These are phyloP conservation scores for Coilia nasus DNA, from an alignment of 2,797 vertebrate genomes.

Conservation along the genomic window DNA sequence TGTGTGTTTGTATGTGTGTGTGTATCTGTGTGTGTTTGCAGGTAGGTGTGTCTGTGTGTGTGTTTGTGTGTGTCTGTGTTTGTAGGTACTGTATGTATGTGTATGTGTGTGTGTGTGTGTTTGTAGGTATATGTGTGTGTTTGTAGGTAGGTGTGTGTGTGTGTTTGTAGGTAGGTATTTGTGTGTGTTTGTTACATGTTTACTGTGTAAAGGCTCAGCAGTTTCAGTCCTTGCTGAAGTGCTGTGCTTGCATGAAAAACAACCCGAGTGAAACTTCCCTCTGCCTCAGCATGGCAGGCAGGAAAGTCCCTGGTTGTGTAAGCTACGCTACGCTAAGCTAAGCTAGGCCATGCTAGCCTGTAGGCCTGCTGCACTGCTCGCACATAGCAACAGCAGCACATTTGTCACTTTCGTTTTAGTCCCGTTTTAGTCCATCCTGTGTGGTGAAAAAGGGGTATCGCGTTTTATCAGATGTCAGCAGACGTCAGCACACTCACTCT, in stretches of 20 bases:
- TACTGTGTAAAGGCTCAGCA: conserved; percentile 35
- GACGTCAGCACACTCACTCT: background rate
- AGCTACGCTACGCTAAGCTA: background rate
- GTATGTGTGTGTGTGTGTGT: background rate
- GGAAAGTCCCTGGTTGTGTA: background rate
- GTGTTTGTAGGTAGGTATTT: background rate
- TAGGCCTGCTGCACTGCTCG: conserved; percentile 33
- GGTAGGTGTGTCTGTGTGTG: background rate
- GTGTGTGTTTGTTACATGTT: background rate
- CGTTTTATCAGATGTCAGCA: background rate
- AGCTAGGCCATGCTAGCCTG: conserved; percentile 14
- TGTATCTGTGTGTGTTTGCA: background rate
- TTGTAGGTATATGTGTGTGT: background rate
- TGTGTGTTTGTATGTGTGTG: background rate
- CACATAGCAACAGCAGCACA: conserved; percentile 33
- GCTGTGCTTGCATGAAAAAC: conserved; percentile 35
- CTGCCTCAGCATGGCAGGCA: background rate
- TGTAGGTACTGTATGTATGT: background rate
- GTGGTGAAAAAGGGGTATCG: background rate
- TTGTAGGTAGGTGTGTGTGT: conserved; percentile 26
- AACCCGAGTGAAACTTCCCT: conserved; percentile 9
- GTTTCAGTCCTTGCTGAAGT: conserved; percentile 48
- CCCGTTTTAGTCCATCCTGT: no score
- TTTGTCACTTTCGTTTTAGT: background rate
- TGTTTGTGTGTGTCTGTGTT: background rate